Conservation (phyloP, 2,113 vertebrate species). For the Pluvialis apricaria region DNA sequence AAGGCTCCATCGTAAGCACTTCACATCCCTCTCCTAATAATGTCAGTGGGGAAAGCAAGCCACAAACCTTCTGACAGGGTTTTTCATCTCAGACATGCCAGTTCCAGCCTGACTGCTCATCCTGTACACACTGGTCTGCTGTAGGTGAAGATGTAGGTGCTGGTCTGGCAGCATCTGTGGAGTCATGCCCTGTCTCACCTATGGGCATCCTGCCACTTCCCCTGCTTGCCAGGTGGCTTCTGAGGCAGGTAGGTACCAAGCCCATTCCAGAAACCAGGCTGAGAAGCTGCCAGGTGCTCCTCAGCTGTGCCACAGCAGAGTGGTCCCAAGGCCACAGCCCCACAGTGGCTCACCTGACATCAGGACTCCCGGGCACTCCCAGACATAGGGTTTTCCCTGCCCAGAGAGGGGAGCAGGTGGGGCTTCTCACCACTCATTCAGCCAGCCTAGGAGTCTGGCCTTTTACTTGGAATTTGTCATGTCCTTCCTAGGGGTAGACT, state of each 20-base stretch:
- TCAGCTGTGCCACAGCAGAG: neutral
- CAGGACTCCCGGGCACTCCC: neutral
- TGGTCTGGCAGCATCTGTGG: neutral
- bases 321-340: accelerated
- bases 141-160: neutral
- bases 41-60: neutral
- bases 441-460: neutral
- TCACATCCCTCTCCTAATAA: neutral
- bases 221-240: neutral
- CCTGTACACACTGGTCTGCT: accelerated
- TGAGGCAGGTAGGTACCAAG: neutral
- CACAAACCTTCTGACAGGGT: neutral
- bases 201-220: neutral
- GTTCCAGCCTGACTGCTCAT: neutral
- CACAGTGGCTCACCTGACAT: neutral
- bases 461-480: neutral
- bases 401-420: neutral
- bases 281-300: neutral
- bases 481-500: neutral
- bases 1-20: neutral
- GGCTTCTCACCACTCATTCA: neutral
- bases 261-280: neutral
- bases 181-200: neutral
- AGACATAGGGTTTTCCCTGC: neutral
- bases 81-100: neutral